Percentiles rank a stretch among this genome's conserved stretches.
These are phyloP conservation scores for Nannoperca australis DNA, from an alignment of 2,797 vertebrate genomes.

Conservation along the genomic window DNA sequence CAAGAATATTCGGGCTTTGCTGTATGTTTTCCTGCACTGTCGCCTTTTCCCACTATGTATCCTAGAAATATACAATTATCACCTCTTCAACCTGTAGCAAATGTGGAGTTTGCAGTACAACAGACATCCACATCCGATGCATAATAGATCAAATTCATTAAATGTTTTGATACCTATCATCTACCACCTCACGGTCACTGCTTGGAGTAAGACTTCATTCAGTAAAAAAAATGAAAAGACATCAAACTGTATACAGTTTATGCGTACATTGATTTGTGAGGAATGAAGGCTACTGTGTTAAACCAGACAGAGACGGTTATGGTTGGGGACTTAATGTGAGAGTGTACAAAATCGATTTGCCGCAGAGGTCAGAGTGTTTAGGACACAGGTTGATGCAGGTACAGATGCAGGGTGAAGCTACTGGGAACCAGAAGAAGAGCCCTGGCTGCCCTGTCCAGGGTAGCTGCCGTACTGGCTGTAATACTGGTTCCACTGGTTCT, in stretches of 20 bases:
- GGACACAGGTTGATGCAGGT: constrained; percentile 58
- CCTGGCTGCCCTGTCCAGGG: constrained; percentile 81
- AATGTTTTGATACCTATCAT: constrained; percentile 66
- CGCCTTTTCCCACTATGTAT: constrained; percentile 39
- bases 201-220: constrained; percentile 74
- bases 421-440: constrained; percentile 82
- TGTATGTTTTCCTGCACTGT: constrained; percentile 43
- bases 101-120: constrained; percentile 44
- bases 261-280: constrained; percentile 52
- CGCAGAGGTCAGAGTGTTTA: constrained; percentile 62
- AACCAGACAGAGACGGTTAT: constrained; percentile 50
- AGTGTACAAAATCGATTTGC: constrained; percentile 70
- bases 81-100: constrained; percentile 61
- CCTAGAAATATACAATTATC: constrained; percentile 67
- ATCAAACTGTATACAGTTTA: constrained; percentile 60
- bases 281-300: constrained; percentile 64
- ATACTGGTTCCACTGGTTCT: constrained; percentile 95
- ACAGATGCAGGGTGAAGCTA: constrained; percentile 59
- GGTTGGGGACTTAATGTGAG: constrained; percentile 43
- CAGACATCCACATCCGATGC: constrained; percentile 64
- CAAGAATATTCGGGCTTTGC: constrained; percentile 47
- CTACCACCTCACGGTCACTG: constrained; percentile 71
- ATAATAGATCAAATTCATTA: constrained; percentile 72
- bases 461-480: constrained; percentile 92
- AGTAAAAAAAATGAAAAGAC: constrained; percentile 61